Conservation (phyloP, 2,797 vertebrate genomes). For the Xerus rutilus region DNA sequence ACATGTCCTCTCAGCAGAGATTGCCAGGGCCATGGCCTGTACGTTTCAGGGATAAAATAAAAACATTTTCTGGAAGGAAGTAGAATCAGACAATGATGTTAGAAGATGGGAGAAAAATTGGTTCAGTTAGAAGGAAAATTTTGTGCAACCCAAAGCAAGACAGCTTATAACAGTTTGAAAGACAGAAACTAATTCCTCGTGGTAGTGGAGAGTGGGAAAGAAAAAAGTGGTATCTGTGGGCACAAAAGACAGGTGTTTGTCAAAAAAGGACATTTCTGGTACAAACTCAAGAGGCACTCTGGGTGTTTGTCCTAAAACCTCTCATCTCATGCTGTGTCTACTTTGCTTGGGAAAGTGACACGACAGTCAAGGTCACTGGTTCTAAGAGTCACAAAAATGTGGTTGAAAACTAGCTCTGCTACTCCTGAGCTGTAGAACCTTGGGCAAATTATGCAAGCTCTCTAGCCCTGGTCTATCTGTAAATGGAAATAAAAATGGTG, state of each 20-base stretch:
- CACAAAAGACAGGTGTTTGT: neutral
- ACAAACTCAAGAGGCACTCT: neutral
- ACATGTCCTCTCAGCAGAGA: neutral
- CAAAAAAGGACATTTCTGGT: neutral
- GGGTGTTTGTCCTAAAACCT: neutral
- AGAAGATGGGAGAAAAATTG: neutral
- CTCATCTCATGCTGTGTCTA: neutral
- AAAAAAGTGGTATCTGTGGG: neutral
- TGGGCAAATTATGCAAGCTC: neutral
- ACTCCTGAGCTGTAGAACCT: neutral
- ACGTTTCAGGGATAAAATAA: neutral
- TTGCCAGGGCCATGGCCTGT: neutral
- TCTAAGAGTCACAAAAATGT: neutral
- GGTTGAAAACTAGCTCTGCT: neutral
- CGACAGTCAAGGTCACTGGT: neutral
- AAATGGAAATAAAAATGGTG: neutral
- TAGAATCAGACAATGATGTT: neutral
- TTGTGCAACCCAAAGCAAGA: neutral
- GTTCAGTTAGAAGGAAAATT: neutral
- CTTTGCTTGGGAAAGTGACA: neutral
- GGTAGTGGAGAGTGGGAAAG: neutral
- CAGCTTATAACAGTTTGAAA: neutral
- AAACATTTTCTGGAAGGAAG: slow-evolving; percentile 10
- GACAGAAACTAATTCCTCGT: neutral
- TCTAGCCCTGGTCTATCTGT: neutral